Evolutionary conservation across 2,797 vertebrate genomes (phyloP), one percentile per base, ranked within the genome.

Genomic region (Zalophus californianus): DNA sequence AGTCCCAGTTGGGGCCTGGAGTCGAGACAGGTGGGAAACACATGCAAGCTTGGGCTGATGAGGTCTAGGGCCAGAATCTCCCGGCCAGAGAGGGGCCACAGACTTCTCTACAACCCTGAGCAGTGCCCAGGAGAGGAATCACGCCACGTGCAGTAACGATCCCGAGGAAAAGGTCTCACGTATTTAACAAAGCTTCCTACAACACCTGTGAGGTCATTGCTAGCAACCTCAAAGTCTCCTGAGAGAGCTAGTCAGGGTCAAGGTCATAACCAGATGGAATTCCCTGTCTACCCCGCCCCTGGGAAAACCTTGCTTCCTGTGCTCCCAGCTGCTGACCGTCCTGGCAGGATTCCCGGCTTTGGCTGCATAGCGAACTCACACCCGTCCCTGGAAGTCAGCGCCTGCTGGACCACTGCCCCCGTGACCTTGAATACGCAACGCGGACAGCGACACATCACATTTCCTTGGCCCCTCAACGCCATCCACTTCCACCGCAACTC

Each of bases 361-460:
- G 60, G 20, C 35, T 23, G 23, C 52, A 66, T 41, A 88, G 48
- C 8, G 10, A 25, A 15, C 11, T 15, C 12, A 15, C 6, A 25
- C 35, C 3, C n/a, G 5, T 7, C n/a, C 38, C 0, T 0, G 66
- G 87, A 41, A 23, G 29, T 25, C 27, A 13, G 83, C 0, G 1
- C 38, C 20, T 4, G 20, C 0, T 4, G 78, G 52, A 64, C 48
- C 38, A 0, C 8, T 4, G 66, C 12, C 62, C 8, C 14, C 7
- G 1, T 64, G 27, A 0, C 60, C 27, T 83, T 20, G 44, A 50
- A 21, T 8, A 7, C 6, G 32, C 56, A 68, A 2, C 32, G 2
- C 0, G 1, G 41, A 54, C 25, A 29, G 4, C 0, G 1, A 18
- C 20, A 2, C 14, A 41, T 56, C 32, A 7, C 1, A 0, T 41